Evolutionary conservation across 2,797 vertebrate genomes (phyloP), one percentile per base, ranked within the genome.

Genomic region (Sebastes diaconus): DNA sequence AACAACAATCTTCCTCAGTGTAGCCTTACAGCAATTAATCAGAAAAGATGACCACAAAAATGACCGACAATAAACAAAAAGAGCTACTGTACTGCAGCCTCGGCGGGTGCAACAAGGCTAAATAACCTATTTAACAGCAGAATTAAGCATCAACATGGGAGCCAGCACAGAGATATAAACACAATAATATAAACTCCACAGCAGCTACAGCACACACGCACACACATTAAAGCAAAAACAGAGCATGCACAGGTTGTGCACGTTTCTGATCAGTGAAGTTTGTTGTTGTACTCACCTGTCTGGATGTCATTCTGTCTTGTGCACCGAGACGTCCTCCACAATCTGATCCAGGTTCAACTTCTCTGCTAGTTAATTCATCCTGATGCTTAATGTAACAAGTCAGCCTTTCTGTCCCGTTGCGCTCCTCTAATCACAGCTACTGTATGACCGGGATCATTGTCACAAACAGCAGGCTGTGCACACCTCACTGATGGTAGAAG

Each of bases 291-390:
- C 39, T 42, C 39, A 42, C 39, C 39, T 42, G 39, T 42, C 39
- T 42, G 39, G 39, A 42, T 42, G 39, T 42, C 14, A 16, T 42
- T 42, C 39, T 42, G 39, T 42, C 39, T 42, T 42, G 39, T 42
- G 39, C 39, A 42, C 39, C 14, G 5, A 0, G 0, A 42, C 14
- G 14, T 42, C 36, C 36, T 39, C 36, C 36, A 39, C 0, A 14
- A 14, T 39, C 36, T 42, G 14, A 42, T 16, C 32, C 6, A 25
- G 22, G 22, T 42, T 16, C 36, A 66, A 46, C 22, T 18, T 18
- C 34, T 66, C 64, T 66, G 27, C 16, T 30, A 2, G 18, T 42
- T 42, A 42, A 52, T 39, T 64, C n/a, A 39, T 24, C 6, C 12
- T 5, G 0, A 22, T 36, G 8, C 39, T 42, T 16, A 42, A 42